phyloP scores from a whole-genome alignment of 2,888 invertebrate genomes.

The Diaphora mendica region DNA sequence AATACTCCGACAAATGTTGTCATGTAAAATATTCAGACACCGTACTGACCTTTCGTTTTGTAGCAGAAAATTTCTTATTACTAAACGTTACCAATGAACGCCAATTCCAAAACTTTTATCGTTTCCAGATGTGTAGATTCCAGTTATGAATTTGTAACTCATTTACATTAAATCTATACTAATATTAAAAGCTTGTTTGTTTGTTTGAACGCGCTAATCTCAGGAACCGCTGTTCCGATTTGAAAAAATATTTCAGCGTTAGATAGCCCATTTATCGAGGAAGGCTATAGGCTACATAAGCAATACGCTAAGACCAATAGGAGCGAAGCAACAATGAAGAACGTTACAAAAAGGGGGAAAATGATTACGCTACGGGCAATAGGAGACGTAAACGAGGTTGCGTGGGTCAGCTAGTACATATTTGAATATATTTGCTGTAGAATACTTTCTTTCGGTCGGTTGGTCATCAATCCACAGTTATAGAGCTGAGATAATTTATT shows the following conservation, averaged over 20 bases:
- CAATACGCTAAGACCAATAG: too few relatives aligned
- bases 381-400: too few relatives aligned
- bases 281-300: too few relatives aligned
- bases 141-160: not conserved
- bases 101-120: not conserved
- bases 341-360: too few relatives aligned
- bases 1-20: not conserved
- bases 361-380: too few relatives aligned
- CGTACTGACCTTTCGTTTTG: not conserved
- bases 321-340: too few relatives aligned
- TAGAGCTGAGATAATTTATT: not conserved
- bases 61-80: not conserved
- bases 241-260: too few relatives aligned
- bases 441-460: not conserved
- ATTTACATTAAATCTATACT: not conserved
- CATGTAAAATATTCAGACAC: not conserved
- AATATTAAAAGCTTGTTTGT: too few relatives aligned
- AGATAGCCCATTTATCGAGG: too few relatives aligned
- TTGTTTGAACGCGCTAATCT: too few relatives aligned
- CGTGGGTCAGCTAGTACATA: too few relatives aligned
- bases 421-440: not conserved
- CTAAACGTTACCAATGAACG: not conserved
- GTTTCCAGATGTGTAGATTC: not conserved
- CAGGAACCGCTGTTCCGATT: too few relatives aligned
- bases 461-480: not conserved